Percentiles rank a stretch among this genome's conserved stretches.
Conservation (phyloP, 2,113 vertebrate species). For the Bolborhynchus lineola region DNA sequence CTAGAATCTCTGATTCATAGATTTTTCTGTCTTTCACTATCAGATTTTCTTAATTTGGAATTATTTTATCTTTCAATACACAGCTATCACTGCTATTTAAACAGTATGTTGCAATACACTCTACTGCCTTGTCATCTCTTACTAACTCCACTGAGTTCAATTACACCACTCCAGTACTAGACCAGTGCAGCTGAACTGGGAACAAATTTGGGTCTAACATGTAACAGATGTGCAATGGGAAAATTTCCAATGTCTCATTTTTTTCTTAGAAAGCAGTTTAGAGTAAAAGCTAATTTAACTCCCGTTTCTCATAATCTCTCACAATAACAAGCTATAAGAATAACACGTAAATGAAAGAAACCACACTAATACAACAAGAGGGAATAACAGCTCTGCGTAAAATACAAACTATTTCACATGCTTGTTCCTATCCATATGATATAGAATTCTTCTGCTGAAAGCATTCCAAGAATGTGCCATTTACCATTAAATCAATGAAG, state of each 20-base stretch:
- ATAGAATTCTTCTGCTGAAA: slow-evolving; percentile 64
- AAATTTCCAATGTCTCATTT: slow-evolving; percentile 43
- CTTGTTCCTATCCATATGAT: slow-evolving; percentile 26
- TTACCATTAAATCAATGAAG: slow-evolving; percentile 68
- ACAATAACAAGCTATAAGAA: slow-evolving; percentile 12
- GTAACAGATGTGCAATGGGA: slow-evolving; percentile 58
- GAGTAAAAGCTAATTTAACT: slow-evolving; percentile 13
- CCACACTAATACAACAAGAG: not conserved
- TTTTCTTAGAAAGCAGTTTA: slow-evolving; percentile 60
- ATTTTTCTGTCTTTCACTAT: not conserved
- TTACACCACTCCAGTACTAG: slow-evolving; percentile 4
- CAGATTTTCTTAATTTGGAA: not conserved
- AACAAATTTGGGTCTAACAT: slow-evolving; percentile 48
- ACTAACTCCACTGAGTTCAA: slow-evolving; percentile 19
- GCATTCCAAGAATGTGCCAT: slow-evolving; percentile 72
- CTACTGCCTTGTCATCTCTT: slow-evolving; percentile 4
- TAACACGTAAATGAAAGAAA: slow-evolving; percentile 35
- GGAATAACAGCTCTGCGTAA: slow-evolving; percentile 35
- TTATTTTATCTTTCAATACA: not conserved
- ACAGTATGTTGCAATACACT: slow-evolving; percentile 7
- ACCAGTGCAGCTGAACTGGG: slow-evolving; percentile 55
- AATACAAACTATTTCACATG: slow-evolving; percentile 47
- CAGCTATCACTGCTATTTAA: not conserved
- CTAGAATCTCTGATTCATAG: not conserved
- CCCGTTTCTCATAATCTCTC: slow-evolving; percentile 11